Evolutionary conservation across 1,140 invertebrate genomes (phyloP).

Genomic region (Drosophila ironensis): DNA sequence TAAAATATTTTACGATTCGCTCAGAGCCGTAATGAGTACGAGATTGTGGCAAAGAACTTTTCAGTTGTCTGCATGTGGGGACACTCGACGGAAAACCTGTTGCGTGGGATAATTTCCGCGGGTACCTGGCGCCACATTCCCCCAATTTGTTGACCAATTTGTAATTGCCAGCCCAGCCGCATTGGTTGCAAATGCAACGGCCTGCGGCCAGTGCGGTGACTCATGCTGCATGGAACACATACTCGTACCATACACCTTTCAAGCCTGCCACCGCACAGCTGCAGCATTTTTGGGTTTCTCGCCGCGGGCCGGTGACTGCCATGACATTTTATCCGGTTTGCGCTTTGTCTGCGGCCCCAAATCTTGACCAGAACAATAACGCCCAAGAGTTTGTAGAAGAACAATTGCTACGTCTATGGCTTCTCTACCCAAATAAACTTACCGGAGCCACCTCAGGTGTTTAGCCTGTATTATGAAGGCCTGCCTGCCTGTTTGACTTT

Average conservation of each 20-base stretch:
- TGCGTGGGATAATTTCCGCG: conserved; percentile 64
- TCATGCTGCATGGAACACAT: conserved; percentile 25
- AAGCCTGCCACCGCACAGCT: conserved; percentile 18
- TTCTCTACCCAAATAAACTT: conserved; percentile 11
- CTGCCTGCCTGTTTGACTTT: conserved; percentile 41
- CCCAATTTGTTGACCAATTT: conserved; percentile 50
- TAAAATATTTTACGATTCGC: conserved; percentile 58
- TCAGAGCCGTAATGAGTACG: conserved; percentile 16
- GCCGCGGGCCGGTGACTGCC: background rate
- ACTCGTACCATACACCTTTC: too few species aligned
- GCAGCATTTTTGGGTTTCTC: conserved; percentile 6
- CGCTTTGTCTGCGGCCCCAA: background rate
- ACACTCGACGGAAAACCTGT: conserved; percentile 52
- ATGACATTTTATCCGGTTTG: conserved; percentile 16
- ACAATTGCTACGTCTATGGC: conserved; percentile 18
- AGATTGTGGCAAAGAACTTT: conserved; percentile 33
- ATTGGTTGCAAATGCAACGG: background rate
- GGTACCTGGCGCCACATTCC: conserved; percentile 11
- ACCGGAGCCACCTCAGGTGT: background rate
- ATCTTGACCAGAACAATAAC: conserved; percentile 45
- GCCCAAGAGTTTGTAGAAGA: conserved; percentile 13
- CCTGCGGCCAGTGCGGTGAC: conserved; percentile 11
- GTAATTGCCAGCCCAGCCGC: conserved; percentile 28
- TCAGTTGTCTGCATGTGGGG: conserved; percentile 11
- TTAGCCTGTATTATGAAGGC: conserved; percentile 6